These are phyloP conservation scores for Eumaeus atala DNA, from an alignment of 1,140 invertebrate genomes.

Conservation along the genomic window DNA sequence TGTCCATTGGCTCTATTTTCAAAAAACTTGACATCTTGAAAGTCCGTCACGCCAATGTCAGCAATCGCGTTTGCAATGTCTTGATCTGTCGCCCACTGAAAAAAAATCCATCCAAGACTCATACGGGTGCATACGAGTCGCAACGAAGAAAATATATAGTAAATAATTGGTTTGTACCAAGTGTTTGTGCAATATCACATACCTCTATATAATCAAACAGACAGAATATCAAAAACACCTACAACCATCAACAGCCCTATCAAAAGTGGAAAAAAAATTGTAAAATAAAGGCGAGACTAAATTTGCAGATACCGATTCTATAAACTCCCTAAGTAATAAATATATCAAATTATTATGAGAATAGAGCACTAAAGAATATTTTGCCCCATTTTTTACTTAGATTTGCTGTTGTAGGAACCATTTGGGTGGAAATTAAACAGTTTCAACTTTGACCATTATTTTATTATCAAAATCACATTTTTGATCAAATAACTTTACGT, in stretches of 20 bases:
- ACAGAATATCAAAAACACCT: background rate
- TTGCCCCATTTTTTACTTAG: slow-evolving; percentile 1
- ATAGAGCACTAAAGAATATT: background rate
- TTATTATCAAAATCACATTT: slow-evolving; percentile 63
- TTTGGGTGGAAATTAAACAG: slow-evolving; percentile 65
- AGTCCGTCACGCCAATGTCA: slow-evolving; percentile 92
- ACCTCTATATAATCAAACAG: slow-evolving; percentile 19
- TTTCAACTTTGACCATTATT: slow-evolving; percentile 56
- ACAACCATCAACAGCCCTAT: background rate
- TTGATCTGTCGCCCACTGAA: slow-evolving; percentile 97
- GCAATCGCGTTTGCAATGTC: slow-evolving; percentile 92
- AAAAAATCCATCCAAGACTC: slow-evolving; percentile 56
- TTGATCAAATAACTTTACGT: slow-evolving; percentile 23
- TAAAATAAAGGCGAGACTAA: background rate
- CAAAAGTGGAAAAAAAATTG: background rate
- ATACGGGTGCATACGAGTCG: slow-evolving; percentile 33
- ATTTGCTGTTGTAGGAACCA: slow-evolving; percentile 33
- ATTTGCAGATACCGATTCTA: background rate
- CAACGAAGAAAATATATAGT: slow-evolving; percentile 33
- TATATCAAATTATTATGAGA: background rate
- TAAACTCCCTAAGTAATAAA: background rate
- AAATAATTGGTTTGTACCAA: slow-evolving; percentile 35
- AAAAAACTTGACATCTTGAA: slow-evolving; percentile 99
- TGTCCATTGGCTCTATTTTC: slow-evolving; percentile 99
- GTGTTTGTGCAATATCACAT: slow-evolving; percentile 21